Evolutionary conservation across 2,888 invertebrate genomes (phyloP).

Genomic region (Eupithecia inturbata): DNA sequence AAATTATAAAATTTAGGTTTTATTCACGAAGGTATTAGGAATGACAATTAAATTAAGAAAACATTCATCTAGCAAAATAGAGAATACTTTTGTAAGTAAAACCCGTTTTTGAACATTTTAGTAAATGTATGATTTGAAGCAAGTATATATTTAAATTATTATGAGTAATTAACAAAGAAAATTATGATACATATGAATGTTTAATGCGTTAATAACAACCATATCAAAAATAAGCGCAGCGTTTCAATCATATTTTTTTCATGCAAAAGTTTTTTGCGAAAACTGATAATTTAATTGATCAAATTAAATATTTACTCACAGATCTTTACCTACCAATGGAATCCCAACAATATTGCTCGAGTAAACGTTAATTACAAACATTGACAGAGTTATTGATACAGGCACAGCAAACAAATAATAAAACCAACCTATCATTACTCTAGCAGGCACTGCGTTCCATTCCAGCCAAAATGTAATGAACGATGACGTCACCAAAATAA

Average conservation of each 20-base stretch:
- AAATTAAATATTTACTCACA: slow-evolving; percentile 39
- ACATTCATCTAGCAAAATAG: background rate
- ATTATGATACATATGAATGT: background rate
- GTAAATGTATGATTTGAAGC: background rate
- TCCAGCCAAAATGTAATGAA: slow-evolving; percentile 99
- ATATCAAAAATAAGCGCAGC: slow-evolving; percentile 30
- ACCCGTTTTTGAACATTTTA: background rate
- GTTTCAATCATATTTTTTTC: slow-evolving; percentile 20
- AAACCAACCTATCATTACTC: slow-evolving; percentile 96
- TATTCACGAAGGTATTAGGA: background rate
- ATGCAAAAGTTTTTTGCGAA: slow-evolving; percentile 10
- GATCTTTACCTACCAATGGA: slow-evolving; percentile 30
- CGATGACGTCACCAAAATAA: slow-evolving; percentile 97
- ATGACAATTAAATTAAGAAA: background rate
- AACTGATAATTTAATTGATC: background rate
- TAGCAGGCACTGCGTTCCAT: slow-evolving; percentile 98
- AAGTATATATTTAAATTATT: background rate
- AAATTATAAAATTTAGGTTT: background rate
- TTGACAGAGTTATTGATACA: slow-evolving; percentile 30
- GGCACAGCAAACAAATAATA: slow-evolving; percentile 56
- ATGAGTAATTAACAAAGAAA: background rate
- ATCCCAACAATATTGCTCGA: slow-evolving; percentile 33
- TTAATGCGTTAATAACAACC: slow-evolving; percentile 5
- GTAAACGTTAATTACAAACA: slow-evolving; percentile 39
- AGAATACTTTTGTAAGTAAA: background rate